Percentiles rank a stretch among this genome's conserved stretches.
These are phyloP conservation scores for Euphonia xanthogaster DNA, from an alignment of 2,797 vertebrate genomes.

Conservation along the genomic window DNA sequence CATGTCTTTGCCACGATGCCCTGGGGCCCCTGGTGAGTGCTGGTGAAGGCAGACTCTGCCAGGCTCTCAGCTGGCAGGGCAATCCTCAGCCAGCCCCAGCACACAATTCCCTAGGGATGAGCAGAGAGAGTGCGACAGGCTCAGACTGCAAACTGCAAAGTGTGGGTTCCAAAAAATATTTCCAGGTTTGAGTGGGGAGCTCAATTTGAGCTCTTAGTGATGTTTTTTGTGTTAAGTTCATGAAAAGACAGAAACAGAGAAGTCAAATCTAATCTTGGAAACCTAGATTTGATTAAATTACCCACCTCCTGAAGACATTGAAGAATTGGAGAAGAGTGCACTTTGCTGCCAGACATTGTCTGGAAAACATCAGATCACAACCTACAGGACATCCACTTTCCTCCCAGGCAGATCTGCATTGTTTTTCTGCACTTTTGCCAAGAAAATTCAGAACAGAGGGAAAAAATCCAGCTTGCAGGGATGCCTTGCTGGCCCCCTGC, in stretches of 20 bases:
- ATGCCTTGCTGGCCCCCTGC: neutral
- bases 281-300: neutral
- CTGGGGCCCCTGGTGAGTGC: neutral
- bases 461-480: conserved; percentile 23
- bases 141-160: neutral
- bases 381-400: neutral
- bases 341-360: neutral
- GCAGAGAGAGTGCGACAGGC: neutral
- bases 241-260: neutral
- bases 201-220: neutral
- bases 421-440: conserved; percentile 4
- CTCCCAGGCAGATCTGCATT: neutral
- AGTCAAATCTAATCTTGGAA: neutral
- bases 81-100: neutral
- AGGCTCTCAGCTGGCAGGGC: neutral
- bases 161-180: neutral
- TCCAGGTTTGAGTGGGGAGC: neutral
- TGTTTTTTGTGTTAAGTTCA: neutral
- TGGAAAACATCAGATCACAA: neutral
- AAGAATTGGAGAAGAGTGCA: neutral
- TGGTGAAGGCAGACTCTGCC: neutral
- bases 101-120: neutral
- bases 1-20: neutral
- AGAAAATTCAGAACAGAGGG: neutral
- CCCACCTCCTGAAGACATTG: neutral